Evolutionary conservation across 2,888 invertebrate genomes (phyloP).

Genomic region (Agrilus biguttatus): DNA sequence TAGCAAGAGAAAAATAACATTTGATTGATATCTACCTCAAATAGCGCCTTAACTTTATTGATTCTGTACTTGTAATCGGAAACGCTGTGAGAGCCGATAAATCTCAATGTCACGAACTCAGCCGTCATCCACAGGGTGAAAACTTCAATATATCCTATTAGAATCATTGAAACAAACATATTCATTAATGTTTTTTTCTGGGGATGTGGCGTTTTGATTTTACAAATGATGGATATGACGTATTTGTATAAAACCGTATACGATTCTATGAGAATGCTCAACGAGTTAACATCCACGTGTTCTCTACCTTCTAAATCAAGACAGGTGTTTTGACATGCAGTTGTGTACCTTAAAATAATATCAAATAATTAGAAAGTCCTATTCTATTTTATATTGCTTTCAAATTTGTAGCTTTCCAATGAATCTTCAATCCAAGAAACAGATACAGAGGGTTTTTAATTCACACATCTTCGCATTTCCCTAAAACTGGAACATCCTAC

Average conservation of each 20-base stretch:
- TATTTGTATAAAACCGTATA: too few species aligned
- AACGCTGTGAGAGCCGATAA: conserved; percentile 6
- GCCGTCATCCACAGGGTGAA: conserved; percentile 5
- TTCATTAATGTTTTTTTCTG: conserved; percentile 4
- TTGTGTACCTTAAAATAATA: conserved; percentile 3
- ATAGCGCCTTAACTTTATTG: conserved; percentile 5
- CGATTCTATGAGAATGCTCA: too few species aligned
- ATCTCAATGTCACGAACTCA: conserved; percentile 8
- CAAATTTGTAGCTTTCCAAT: too few species aligned
- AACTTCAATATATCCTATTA: conserved; percentile 3
- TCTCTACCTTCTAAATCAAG: too few species aligned
- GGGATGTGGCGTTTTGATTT: neutral
- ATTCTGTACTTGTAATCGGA: conserved; percentile 9
- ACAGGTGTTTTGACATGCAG: conserved; percentile 1
- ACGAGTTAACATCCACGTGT: too few species aligned
- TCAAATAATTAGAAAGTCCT: neutral
- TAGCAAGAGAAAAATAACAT: neutral
- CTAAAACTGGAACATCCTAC: too few species aligned
- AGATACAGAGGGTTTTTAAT: too few species aligned
- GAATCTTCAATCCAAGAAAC: too few species aligned
- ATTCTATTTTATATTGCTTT: too few species aligned
- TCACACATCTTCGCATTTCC: too few species aligned
- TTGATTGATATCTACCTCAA: conserved; percentile 9
- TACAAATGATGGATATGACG: too few species aligned
- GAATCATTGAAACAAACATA: conserved; percentile 3